phyloP scores from a whole-genome alignment of 2,888 invertebrate species.

The Actias luna region DNA sequence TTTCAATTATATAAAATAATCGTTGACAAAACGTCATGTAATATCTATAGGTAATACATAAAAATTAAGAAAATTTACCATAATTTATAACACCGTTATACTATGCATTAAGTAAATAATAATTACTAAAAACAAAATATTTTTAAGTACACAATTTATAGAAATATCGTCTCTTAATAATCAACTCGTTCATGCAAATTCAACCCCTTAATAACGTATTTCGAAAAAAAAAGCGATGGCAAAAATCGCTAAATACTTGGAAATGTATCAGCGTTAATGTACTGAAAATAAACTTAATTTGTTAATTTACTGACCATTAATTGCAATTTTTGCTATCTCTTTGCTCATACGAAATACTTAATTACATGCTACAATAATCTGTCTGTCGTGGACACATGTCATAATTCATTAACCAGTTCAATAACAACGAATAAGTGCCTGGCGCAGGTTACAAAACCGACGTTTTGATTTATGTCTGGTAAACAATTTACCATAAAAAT shows the following conservation, averaged over 20 bases:
- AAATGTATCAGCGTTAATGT: too few species aligned
- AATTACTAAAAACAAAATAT: not conserved
- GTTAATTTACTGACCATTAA: too few species aligned
- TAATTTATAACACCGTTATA: not conserved
- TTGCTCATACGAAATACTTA: too few species aligned
- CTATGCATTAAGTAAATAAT: not conserved
- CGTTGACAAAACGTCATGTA: not conserved
- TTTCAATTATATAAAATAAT: not conserved
- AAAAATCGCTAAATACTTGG: too few species aligned
- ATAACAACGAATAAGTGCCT: too few species aligned
- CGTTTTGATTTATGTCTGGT: not conserved
- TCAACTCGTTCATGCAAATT: too few species aligned
- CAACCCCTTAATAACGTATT: not conserved
- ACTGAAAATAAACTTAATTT: too few species aligned
- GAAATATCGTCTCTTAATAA: not conserved
- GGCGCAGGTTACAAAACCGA: not conserved
- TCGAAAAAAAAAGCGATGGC: too few species aligned
- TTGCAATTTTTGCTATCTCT: too few species aligned
- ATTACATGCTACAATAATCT: not conserved
- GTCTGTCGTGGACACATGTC: not conserved
- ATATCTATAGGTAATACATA: not conserved
- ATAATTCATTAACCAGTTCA: too few species aligned
- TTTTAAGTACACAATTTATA: not conserved
- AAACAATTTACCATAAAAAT: not conserved
- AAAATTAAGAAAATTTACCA: not conserved